Conservation (phyloP, 2,888 invertebrate species). For the Nymphalis c-album region DNA sequence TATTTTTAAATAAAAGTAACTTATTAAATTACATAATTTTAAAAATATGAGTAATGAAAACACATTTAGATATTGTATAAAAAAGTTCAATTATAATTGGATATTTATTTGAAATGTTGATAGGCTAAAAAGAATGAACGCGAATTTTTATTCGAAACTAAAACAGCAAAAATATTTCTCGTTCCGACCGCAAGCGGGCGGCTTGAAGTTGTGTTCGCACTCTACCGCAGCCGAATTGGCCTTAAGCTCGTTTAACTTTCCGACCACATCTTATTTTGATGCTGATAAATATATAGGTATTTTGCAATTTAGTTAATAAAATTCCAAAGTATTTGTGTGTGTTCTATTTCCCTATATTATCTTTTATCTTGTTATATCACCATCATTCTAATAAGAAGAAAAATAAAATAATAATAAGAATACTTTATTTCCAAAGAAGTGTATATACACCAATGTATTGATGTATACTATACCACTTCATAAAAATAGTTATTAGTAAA, state of each 20-base stretch:
- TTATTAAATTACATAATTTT: neutral
- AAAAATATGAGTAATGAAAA: no score
- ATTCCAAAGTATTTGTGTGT: neutral
- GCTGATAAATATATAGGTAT: neutral
- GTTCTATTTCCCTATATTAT: neutral
- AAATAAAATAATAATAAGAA: no score
- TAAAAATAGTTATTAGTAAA: no score
- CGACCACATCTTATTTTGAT: slow-evolving; percentile 21
- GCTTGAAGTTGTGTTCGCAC: slow-evolving; percentile 28
- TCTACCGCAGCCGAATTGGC: slow-evolving; percentile 29
- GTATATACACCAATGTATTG: no score
- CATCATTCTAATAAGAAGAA: no score
- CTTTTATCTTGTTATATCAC: no score
- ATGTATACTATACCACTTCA: no score
- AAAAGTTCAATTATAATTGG: no score
- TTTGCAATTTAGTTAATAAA: neutral
- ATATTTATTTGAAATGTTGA: no score
- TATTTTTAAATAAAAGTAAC: neutral
- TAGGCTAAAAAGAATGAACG: neutral
- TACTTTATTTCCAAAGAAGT: no score
- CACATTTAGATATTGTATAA: no score
- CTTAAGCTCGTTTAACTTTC: slow-evolving; percentile 35
- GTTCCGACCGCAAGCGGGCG: slow-evolving; percentile 28
- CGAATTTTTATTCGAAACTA: slow-evolving; percentile 17
- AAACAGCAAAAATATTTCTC: slow-evolving; percentile 14